phyloP scores from a whole-genome alignment of 2,888 invertebrate species.

The Cosmopolites sordidus region DNA sequence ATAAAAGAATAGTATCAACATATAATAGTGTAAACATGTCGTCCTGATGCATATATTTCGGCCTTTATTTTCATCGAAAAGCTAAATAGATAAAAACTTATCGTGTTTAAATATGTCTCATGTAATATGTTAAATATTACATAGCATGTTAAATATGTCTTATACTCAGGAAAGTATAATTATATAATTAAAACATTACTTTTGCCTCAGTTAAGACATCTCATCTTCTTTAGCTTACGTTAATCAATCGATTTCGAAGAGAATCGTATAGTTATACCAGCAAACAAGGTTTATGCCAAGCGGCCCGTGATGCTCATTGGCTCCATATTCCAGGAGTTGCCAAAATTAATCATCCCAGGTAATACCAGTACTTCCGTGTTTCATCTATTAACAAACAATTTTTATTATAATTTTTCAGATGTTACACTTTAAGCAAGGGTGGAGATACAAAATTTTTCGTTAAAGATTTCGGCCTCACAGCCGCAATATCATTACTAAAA shows the following conservation, averaged over 20 bases:
- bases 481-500: slow-evolving; percentile 71
- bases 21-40: no score
- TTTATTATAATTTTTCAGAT: slow-evolving; percentile 43
- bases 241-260: slow-evolving; percentile 43
- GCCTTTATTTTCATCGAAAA: no score
- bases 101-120: no score
- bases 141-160: no score
- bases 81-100: no score
- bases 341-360: slow-evolving; percentile 62
- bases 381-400: background rate
- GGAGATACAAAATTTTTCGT: slow-evolving; percentile 58
- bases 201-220: no score
- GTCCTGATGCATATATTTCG: no score
- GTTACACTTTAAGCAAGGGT: slow-evolving; percentile 59
- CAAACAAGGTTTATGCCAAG: slow-evolving; percentile 52
- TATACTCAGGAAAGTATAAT: no score
- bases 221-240: slow-evolving; percentile 43
- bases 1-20: no score
- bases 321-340: slow-evolving; percentile 58
- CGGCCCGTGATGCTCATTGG: slow-evolving; percentile 62
- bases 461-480: slow-evolving; percentile 73
- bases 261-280: slow-evolving; percentile 50
- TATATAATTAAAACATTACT: no score
- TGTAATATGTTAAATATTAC: no score
- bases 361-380: background rate